Base-by-base conservation (phyloP, 2,888 invertebrate genomes). In the Cylindroiulus punctatus region DNA sequence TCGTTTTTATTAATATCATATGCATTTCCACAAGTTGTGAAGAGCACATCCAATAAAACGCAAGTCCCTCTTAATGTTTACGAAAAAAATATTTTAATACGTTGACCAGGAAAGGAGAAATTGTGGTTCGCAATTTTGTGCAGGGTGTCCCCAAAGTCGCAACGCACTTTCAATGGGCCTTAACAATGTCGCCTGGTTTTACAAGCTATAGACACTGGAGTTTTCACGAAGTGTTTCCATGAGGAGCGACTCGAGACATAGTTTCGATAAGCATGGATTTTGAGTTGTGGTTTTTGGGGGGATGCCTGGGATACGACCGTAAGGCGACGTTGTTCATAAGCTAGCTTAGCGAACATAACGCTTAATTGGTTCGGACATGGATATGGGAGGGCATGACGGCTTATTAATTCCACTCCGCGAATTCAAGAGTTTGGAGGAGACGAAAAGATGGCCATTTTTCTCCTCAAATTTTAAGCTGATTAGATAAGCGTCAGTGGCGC, bases 331-430 rank as follows among this genome's bases (percentile, higher is more conserved):
- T 22, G 5, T 65, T 65, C 65, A 65, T 65, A 65, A 65, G 65
- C 65, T 65, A 65, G 65, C 65, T 65, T 65, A 65, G 65, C 26
- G 65, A 65, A 22, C 65, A 65, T 65, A 65, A 65, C 65, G 65
- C 65, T 65, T 65, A 65, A 65, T 65, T 65, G 65, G 65, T 65
- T 65, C 65, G 65, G 65, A 65, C 65, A 65, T 65, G 65, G 65
- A 65, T 65, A 65, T 26, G 22, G 0, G 65, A 26, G 26, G 65
- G 22, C 52, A 17, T n/a, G 52, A n/a, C 7, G 26, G 65, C 65
- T 65, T 65, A 65, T 65, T 65, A 65, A 65, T 65, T 65, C 65
- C 65, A 65, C 65, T 65, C 65, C 3, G 65, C 65, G 65, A 65
- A 65, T 65, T 26, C 65, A 26, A 22, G 22, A 65, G 65, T 65